These are phyloP conservation scores for Heliopora coerulea DNA, from an alignment of 92 coral and sea anemone genomes.

Conservation along the genomic window DNA sequence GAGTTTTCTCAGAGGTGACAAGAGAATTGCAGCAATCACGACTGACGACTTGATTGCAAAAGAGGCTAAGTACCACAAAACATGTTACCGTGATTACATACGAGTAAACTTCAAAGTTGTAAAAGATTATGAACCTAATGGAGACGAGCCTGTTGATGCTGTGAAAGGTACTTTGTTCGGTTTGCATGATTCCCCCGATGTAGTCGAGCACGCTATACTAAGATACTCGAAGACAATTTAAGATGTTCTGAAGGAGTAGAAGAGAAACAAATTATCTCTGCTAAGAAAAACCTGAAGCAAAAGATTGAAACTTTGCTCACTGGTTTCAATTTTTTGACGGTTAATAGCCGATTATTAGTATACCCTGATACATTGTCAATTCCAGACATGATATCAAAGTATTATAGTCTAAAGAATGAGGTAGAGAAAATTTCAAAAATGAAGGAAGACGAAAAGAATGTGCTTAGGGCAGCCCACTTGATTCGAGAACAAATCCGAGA, in stretches of 20 bases:
- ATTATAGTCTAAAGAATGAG: constrained; percentile 32
- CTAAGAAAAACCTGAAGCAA: constrained; percentile 13
- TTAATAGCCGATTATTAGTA: constrained; percentile 38
- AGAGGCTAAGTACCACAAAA: constrained; percentile 46
- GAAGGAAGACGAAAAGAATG: constrained; percentile 38
- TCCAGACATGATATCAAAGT: constrained; percentile 28
- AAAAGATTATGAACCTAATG: constrained; percentile 14
- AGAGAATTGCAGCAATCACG: constrained; percentile 35
- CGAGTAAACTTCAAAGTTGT: constrained; percentile 28
- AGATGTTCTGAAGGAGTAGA: constrained; percentile 16
- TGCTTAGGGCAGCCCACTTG: constrained; percentile 45
- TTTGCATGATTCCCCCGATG: constrained; percentile 14
- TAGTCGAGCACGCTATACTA: constrained; percentile 10
- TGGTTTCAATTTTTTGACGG: constrained; percentile 13
- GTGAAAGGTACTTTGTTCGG: constrained; percentile 12
- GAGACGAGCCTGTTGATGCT: constrained; percentile 11
- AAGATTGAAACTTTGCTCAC: constrained; percentile 12
- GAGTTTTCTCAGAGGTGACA: constrained; percentile 16
- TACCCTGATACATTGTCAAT: constrained; percentile 44
- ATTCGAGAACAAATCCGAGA: constrained; percentile 37
- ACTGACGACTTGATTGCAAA: constrained; percentile 42
- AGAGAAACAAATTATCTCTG: neutral
- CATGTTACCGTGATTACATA: constrained; percentile 47
- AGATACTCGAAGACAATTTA: neutral
- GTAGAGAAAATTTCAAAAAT: constrained; percentile 25